phyloP scores from a whole-genome alignment of 2,113 vertebrate genomes.

The Alethe castanea region DNA sequence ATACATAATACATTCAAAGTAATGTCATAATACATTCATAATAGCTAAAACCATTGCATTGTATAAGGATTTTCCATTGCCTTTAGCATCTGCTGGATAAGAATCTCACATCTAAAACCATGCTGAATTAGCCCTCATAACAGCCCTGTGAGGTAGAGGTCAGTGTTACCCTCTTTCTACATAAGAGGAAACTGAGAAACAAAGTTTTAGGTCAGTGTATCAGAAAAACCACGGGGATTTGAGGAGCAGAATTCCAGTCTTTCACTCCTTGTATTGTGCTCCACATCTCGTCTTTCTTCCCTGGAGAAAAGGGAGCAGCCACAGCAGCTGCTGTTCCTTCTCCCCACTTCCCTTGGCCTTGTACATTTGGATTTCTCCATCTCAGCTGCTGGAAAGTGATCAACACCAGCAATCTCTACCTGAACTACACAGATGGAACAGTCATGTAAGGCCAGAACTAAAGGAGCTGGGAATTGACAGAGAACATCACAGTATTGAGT shows the following conservation, averaged over 20 bases:
- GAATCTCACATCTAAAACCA: neutral
- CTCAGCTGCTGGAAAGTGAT: neutral
- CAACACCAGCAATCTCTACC: neutral
- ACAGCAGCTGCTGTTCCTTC: neutral
- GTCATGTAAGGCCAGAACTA: neutral
- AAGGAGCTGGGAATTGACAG: neutral
- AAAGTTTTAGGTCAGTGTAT: neutral
- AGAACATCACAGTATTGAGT: neutral
- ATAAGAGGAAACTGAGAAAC: neutral
- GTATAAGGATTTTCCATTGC: neutral
- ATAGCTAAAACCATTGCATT: constrained; percentile 1
- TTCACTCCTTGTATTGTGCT: neutral
- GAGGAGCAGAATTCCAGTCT: neutral
- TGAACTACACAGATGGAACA: neutral
- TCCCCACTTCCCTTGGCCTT: neutral
- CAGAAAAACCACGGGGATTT: neutral
- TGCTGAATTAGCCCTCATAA: constrained; percentile 6
- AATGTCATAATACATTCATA: neutral
- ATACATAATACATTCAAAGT: neutral
- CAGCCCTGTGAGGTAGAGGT: constrained; percentile 46
- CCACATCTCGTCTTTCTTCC: neutral
- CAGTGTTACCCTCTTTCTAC: neutral
- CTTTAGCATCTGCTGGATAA: neutral
- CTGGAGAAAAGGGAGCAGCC: neutral
- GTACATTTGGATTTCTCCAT: neutral